Evolutionary conservation across 2,113 vertebrate species (phyloP).

Genomic region (Hippocampus comes): DNA sequence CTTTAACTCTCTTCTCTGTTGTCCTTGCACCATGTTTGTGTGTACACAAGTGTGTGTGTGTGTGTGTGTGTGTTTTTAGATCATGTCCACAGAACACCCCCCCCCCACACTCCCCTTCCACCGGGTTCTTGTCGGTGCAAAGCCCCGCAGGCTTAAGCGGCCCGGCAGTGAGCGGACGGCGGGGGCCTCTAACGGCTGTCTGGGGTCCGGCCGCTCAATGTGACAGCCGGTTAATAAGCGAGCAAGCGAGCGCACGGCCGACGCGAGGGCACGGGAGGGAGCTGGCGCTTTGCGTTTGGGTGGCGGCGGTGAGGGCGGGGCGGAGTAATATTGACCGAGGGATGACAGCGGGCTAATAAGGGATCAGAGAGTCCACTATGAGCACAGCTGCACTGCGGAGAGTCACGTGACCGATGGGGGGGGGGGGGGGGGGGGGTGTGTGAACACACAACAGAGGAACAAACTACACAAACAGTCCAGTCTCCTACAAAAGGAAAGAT

Average conservation of each 20-base stretch:
- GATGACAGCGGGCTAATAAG: constrained; percentile 54
- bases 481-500: no score
- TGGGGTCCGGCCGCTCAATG: constrained; percentile 58
- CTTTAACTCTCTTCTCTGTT: neutral
- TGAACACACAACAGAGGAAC: no score
- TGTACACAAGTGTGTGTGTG: neutral
- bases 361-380: constrained; percentile 50
- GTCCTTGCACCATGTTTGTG: neutral
- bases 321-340: constrained; percentile 42
- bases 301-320: neutral
- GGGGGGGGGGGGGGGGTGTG: neutral
- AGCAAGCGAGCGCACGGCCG: constrained; percentile 27
- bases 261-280: neutral
- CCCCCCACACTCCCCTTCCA: constrained; percentile 22
- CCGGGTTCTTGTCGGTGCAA: constrained; percentile 58
- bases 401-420: neutral
- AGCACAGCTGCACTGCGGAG: constrained; percentile 34
- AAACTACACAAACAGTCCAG: no score
- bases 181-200: constrained; percentile 60
- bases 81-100: constrained; percentile 34
- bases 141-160: constrained; percentile 61
- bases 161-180: constrained; percentile 61
- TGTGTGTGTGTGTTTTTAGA: constrained; percentile 39
- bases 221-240: constrained; percentile 69
- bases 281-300: constrained; percentile 6